Conservation (phyloP, 2,113 vertebrate genomes). For the Canis aureus region DNA sequence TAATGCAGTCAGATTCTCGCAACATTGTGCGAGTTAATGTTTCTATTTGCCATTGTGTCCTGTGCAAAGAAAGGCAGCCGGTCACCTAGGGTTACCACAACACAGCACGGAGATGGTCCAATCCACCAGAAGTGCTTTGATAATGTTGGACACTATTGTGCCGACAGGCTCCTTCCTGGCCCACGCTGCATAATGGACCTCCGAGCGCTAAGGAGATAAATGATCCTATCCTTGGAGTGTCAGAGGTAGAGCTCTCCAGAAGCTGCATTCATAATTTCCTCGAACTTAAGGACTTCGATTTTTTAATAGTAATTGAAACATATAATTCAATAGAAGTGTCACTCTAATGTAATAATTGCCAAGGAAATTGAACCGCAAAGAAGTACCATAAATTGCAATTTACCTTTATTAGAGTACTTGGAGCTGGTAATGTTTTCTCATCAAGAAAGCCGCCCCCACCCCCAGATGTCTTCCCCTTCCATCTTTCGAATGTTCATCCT, state of each 20-base stretch:
- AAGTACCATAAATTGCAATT: slow-evolving; percentile 75
- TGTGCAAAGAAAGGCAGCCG: slow-evolving; percentile 84
- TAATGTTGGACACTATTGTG: slow-evolving; percentile 83
- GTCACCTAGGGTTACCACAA: slow-evolving; percentile 83
- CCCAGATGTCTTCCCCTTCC: neutral
- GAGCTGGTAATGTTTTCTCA: slow-evolving; percentile 72
- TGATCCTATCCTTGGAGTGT: slow-evolving; percentile 73
- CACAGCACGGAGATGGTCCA: slow-evolving; percentile 73
- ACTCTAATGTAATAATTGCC: slow-evolving; percentile 75
- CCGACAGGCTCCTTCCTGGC: slow-evolving; percentile 63
- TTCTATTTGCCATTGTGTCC: slow-evolving; percentile 85
- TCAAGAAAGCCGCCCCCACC: slow-evolving; percentile 62
- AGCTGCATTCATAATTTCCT: slow-evolving; percentile 82
- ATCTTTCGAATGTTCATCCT: slow-evolving; percentile 11
- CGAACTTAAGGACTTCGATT: slow-evolving; percentile 74
- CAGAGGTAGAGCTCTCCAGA: slow-evolving; percentile 78
- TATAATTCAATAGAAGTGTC: slow-evolving; percentile 75
- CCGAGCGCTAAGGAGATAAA: slow-evolving; percentile 75
- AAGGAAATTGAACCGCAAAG: slow-evolving; percentile 68
- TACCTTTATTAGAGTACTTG: slow-evolving; percentile 71
- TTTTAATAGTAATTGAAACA: slow-evolving; percentile 81
- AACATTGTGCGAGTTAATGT: slow-evolving; percentile 78
- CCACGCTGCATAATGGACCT: slow-evolving; percentile 69
- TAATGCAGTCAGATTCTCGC: slow-evolving; percentile 85
- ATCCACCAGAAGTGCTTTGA: slow-evolving; percentile 76